phyloP scores from a whole-genome alignment of 2,797 vertebrate species.

The Serranus cabrilla region DNA sequence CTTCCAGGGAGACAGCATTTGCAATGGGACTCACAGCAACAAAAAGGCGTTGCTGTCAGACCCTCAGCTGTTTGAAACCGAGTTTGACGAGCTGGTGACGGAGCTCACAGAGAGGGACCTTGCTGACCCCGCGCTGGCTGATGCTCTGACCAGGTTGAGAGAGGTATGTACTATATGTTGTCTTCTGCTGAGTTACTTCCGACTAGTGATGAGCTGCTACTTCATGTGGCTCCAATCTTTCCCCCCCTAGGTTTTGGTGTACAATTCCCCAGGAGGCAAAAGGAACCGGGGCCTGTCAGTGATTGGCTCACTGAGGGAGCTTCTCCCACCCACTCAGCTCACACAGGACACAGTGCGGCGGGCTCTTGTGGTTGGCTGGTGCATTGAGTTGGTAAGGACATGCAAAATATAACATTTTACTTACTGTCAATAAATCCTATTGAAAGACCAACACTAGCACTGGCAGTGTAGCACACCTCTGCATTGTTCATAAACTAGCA shows the following conservation, averaged over 20 bases:
- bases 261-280: conserved; percentile 92
- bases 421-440: background rate
- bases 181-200: background rate
- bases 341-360: conserved; percentile 82
- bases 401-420: background rate
- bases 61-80: conserved; percentile 84
- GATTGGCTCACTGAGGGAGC: conserved; percentile 86
- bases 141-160: conserved; percentile 86
- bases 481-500: background rate
- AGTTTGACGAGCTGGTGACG: conserved; percentile 90
- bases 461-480: background rate
- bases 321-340: conserved; percentile 82
- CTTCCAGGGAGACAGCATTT: conserved; percentile 76
- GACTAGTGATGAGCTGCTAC: too few species aligned
- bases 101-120: conserved; percentile 89
- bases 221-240: background rate
- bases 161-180: conserved; percentile 62
- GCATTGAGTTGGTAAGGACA: conserved; percentile 92
- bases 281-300: conserved; percentile 93
- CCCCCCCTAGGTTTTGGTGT: conserved; percentile 86
- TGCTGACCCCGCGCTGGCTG: conserved; percentile 84
- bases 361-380: conserved; percentile 93
- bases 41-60: conserved; percentile 78
- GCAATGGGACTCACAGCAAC: conserved; percentile 72
- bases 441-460: background rate